Conservation (phyloP, 1,140 invertebrate species). For the Caenorhabditis tropicalis region DNA sequence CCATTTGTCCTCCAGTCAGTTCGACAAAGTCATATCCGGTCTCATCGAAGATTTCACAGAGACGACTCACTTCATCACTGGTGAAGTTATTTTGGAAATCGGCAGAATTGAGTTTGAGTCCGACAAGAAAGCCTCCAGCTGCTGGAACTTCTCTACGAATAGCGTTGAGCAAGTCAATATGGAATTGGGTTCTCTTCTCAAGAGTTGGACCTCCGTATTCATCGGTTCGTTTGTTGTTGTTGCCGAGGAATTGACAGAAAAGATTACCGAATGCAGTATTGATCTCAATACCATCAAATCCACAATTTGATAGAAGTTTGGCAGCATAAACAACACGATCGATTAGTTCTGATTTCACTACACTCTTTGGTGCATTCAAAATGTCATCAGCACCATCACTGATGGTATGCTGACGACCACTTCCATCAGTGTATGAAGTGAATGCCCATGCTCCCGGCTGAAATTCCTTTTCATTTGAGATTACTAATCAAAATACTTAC, state of each 20-base stretch:
- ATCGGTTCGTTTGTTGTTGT: conserved; percentile 23
- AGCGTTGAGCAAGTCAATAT: not conserved
- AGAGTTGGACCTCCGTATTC: not conserved
- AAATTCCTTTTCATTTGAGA: not conserved
- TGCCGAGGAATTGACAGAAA: not conserved
- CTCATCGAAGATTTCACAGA: not conserved
- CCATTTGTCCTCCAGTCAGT: conserved; percentile 26
- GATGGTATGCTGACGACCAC: not conserved
- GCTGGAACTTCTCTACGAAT: conserved; percentile 17
- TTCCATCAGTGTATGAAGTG: not conserved
- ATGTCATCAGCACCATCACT: conserved; percentile 2
- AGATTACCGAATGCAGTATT: not conserved
- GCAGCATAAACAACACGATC: conserved; percentile 31
- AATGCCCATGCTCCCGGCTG: conserved; percentile 31
- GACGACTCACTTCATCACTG: not conserved
- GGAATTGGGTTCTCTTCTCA: not conserved
- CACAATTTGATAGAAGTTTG: conserved; percentile 6
- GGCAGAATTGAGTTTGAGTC: conserved; percentile 1
- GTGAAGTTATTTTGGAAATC: conserved; percentile 25
- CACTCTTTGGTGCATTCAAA: conserved; percentile 30
- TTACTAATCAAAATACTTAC: not conserved
- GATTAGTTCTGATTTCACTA: not conserved
- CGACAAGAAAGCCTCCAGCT: not conserved
- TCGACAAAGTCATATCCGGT: not conserved
- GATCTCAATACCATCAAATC: conserved; percentile 13